Percentiles rank a stretch among this genome's conserved stretches.
phyloP scores from a whole-genome alignment of 2,797 vertebrate species.

The Mycteria americana region DNA sequence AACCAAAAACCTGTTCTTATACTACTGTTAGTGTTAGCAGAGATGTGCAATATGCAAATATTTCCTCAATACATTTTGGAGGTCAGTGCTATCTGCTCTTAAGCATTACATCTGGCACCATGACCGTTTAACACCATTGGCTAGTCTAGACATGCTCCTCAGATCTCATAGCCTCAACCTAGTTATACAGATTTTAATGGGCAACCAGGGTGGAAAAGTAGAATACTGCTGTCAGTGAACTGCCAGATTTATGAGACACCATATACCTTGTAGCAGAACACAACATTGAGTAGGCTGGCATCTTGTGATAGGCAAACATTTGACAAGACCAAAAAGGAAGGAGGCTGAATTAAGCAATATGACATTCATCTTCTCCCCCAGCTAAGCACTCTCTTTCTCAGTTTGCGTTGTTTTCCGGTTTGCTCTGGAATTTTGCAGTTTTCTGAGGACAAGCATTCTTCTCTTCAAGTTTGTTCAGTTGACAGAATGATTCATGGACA shows the following conservation, averaged over 20 bases:
- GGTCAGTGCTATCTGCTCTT: neutral
- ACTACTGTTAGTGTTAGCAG: neutral
- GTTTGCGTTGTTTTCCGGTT: neutral
- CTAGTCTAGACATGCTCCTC: neutral
- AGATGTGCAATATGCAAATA: neutral
- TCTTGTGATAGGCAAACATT: neutral
- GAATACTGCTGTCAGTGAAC: neutral
- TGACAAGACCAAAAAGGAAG: slow-evolving; percentile 9
- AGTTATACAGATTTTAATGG: neutral
- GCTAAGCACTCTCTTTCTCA: neutral
- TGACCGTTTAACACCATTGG: neutral
- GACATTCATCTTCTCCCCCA: neutral
- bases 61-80: neutral
- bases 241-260: neutral
- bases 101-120: neutral
- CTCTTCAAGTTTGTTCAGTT: neutral
- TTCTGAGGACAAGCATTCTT: slow-evolving; percentile 29
- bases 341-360: neutral
- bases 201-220: neutral
- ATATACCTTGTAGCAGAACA: neutral
- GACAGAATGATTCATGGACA: slow-evolving; percentile 44
- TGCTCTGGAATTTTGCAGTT: neutral
- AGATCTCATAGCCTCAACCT: neutral
- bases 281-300: neutral
- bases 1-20: neutral